phyloP scores from a whole-genome alignment of 1,140 invertebrate genomes.

The Philotrypesis tridentata region DNA sequence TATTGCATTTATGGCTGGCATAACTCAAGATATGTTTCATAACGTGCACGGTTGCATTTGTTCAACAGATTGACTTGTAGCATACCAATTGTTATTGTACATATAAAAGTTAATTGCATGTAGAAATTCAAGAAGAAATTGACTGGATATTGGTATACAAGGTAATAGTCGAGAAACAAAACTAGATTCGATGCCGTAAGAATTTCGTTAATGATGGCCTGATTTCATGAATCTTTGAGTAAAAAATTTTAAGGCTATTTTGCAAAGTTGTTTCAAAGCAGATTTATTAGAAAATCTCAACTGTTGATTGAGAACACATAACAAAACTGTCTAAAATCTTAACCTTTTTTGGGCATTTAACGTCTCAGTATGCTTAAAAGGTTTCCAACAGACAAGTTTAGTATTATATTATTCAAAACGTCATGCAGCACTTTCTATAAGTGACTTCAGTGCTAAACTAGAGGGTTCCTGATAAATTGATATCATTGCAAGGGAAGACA shows the following conservation, averaged over 20 bases:
- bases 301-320: conserved; percentile 91
- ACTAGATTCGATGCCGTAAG: conserved; percentile 76
- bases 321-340: conserved; percentile 87
- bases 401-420: conserved; percentile 90
- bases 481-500: conserved; percentile 90
- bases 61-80: conserved; percentile 85
- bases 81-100: conserved; percentile 85
- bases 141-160: conserved; percentile 88
- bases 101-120: conserved; percentile 92
- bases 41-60: conserved; percentile 88
- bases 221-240: conserved; percentile 85
- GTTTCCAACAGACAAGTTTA: conserved; percentile 89
- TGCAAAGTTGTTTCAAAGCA: conserved; percentile 88
- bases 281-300: conserved; percentile 84
- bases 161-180: conserved; percentile 78
- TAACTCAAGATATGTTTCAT: conserved; percentile 91
- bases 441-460: conserved; percentile 81
- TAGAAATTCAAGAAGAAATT: conserved; percentile 89
- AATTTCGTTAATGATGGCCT: conserved; percentile 79
- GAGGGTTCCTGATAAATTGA: conserved; percentile 94
- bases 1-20: conserved; percentile 91
- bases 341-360: conserved; percentile 90
- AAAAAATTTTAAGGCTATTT: conserved; percentile 87
- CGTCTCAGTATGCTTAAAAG: conserved; percentile 87
- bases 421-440: conserved; percentile 86